These are phyloP conservation scores for Adoxophyes honmai DNA, from an alignment of 1,140 invertebrate species.

Conservation along the genomic window DNA sequence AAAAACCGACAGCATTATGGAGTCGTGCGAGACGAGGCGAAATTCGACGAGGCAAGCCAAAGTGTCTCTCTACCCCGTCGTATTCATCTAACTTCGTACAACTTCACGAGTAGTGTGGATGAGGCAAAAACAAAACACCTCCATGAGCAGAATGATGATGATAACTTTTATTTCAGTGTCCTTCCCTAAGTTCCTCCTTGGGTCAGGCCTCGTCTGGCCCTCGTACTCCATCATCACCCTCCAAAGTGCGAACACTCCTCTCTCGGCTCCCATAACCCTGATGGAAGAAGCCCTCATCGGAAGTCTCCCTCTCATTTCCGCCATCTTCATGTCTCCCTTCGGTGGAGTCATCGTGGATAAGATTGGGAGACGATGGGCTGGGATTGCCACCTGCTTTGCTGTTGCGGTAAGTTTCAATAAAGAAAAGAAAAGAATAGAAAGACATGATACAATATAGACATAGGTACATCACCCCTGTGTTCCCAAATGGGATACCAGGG, in stretches of 20 bases:
- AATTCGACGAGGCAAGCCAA: no score
- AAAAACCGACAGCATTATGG: no score
- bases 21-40: no score
- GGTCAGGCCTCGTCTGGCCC: not conserved
- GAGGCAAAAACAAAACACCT: no score
- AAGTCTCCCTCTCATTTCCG: not conserved
- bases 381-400: not conserved
- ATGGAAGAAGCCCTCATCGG: not conserved
- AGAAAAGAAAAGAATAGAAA: no score
- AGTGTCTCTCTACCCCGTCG: no score
- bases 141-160: not conserved
- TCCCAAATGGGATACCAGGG: no score
- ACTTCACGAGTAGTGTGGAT: no score
- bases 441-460: no score
- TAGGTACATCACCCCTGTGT: no score
- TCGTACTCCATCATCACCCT: not conserved
- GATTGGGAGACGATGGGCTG: not conserved
- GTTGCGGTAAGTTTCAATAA: slow-evolving; percentile 9
- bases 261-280: not conserved
- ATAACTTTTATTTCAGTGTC: not conserved
- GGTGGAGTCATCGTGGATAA: not conserved
- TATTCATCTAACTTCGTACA: no score
- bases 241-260: not conserved
- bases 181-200: slow-evolving; percentile 1
- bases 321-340: not conserved